These are phyloP conservation scores for Sarcophaga peregrina DNA, from an alignment of 1,140 invertebrate genomes.

Conservation along the genomic window DNA sequence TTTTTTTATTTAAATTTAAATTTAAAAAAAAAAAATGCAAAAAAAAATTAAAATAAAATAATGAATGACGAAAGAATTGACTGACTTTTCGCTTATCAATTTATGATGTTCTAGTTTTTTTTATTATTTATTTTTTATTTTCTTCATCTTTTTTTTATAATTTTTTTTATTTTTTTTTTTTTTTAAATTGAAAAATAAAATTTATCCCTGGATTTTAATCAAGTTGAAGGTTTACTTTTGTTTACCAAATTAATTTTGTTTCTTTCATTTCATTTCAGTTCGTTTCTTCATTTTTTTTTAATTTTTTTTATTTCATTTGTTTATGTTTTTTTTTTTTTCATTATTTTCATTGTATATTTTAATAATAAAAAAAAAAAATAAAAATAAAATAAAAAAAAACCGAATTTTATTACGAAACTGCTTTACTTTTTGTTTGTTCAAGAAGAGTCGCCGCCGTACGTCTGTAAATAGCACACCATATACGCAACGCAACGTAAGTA, in stretches of 20 bases:
- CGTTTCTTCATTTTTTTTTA: too few species aligned
- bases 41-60: too few species aligned
- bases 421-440: background rate
- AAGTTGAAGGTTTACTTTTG: slow-evolving; percentile 67
- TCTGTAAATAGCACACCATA: background rate
- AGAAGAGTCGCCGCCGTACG: background rate
- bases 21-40: too few species aligned
- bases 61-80: too few species aligned
- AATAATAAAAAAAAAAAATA: background rate
- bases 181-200: background rate
- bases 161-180: background rate
- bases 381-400: slow-evolving; percentile 6
- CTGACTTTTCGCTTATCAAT: background rate
- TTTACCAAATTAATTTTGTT: slow-evolving; percentile 51
- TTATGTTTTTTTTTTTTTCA: background rate
- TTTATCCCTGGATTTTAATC: slow-evolving; percentile 64
- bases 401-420: slow-evolving; percentile 17
- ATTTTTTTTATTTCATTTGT: background rate
- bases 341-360: background rate
- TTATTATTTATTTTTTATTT: background rate
- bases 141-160: background rate
- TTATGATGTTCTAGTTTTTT: slow-evolving; percentile 25
- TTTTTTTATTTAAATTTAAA: too few species aligned
- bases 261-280: background rate
- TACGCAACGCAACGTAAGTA: background rate